These are phyloP conservation scores for Branchellion lobata DNA, from an alignment of 2,888 invertebrate species.

Conservation along the genomic window DNA sequence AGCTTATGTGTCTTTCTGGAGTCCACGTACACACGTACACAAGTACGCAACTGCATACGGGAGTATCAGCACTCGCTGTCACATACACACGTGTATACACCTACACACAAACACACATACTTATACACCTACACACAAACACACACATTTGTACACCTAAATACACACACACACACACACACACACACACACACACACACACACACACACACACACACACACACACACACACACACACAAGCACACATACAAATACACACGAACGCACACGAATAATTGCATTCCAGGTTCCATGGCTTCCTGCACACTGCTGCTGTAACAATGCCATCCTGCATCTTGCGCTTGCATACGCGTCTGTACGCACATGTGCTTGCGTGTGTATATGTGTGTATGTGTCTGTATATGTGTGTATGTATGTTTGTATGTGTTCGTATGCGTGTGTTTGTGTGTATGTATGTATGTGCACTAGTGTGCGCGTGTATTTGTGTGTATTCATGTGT, in stretches of 20 bases:
- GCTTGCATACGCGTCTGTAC: neutral
- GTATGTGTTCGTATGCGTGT: neutral
- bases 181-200: constrained; percentile 18
- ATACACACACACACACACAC: constrained; percentile 20
- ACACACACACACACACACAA: too few relatives aligned
- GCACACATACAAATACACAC: too few relatives aligned
- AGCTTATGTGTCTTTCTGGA: too few relatives aligned
- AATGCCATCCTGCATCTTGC: too few relatives aligned
- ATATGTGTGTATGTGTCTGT: neutral
- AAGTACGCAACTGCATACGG: neutral
- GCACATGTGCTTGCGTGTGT: neutral
- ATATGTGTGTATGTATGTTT: neutral
- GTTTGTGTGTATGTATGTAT: constrained; percentile 70
- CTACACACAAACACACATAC: constrained; percentile 10
- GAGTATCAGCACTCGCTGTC: neutral
- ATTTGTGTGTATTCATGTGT: neutral
- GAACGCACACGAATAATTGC: too few relatives aligned
- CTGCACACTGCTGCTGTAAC: too few relatives aligned
- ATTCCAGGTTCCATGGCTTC: too few relatives aligned
- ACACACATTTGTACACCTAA: neutral
- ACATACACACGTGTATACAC: constrained; percentile 18
- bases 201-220: too few relatives aligned
- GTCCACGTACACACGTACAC: constrained; percentile 18
- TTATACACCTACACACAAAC: neutral
- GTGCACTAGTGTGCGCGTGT: neutral